Evolutionary conservation across 2,888 invertebrate species (phyloP).

Genomic region (Schrankia costaestrigalis): DNA sequence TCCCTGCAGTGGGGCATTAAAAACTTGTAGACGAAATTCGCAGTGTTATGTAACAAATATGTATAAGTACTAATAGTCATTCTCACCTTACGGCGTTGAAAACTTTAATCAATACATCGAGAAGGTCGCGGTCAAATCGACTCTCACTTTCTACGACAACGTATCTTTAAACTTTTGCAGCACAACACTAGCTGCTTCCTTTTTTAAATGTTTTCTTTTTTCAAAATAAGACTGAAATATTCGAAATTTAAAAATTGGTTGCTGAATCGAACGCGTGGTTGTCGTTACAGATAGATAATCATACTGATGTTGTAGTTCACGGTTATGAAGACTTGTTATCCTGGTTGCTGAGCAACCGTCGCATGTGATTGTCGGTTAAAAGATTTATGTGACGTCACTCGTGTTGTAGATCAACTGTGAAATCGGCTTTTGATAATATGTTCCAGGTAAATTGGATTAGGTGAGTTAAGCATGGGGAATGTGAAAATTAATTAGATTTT

Average conservation of each 20-base stretch:
- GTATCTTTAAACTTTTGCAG: too few relatives aligned
- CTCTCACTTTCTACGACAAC: constrained; percentile 35
- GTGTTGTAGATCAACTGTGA: constrained; percentile 10
- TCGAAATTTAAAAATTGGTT: constrained; percentile 4
- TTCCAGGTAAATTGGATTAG: background rate
- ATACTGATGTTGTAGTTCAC: constrained; percentile 29
- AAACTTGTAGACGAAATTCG: too few relatives aligned
- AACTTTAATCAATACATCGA: constrained; percentile 32
- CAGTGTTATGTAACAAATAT: constrained; percentile 12
- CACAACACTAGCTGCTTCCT: background rate
- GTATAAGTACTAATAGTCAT: constrained; percentile 7
- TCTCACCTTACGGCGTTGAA: constrained; percentile 23
- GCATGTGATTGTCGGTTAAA: constrained; percentile 15
- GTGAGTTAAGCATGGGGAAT: too few relatives aligned
- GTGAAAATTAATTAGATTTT: too few relatives aligned
- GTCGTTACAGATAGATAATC: constrained; percentile 35
- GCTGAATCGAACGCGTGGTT: constrained; percentile 41
- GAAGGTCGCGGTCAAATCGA: constrained; percentile 48
- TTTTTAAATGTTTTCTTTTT: background rate
- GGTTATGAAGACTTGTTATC: constrained; percentile 55
- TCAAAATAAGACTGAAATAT: background rate
- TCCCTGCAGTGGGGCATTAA: too few relatives aligned
- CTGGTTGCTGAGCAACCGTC: constrained; percentile 52
- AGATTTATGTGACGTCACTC: constrained; percentile 15
- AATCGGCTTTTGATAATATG: constrained; percentile 13